Base-by-base conservation (phyloP, 2,888 invertebrate genomes). In the Entomobrya proxima region DNA sequence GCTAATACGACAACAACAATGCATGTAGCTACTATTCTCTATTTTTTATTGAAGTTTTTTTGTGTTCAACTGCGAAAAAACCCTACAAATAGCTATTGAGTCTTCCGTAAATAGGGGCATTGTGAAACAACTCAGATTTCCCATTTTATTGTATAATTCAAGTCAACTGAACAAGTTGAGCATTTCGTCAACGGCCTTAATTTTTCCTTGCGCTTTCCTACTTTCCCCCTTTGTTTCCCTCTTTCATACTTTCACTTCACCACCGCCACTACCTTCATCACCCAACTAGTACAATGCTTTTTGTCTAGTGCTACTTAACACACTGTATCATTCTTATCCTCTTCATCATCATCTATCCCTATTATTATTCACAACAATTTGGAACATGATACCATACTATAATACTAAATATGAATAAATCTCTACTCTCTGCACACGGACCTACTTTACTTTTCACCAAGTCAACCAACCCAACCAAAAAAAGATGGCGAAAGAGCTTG, bases 401-500 rank as follows among this genome's bases (percentile, higher is more conserved):
- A n/a, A n/a, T n/a, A n/a, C n/a, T n/a, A n/a, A n/a, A n/a, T n/a
- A n/a, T n/a, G n/a, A n/a, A 40, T 67, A 40, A 64, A 44, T 37
- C 7, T 35, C 35, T 72, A 72, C 72, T 21, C 6, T 2, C n/a
- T 18, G 24, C 64, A 9, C 30, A 32, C 18, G 32, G 32, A 50
- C 18, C 30, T 50, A n/a, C 27, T 11, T 11, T 11, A 44, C 15
- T 13, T 44, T 44, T 44, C 44, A 15, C 15, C 44, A 7, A 15
- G 9, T 11, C 44, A 44, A 44, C 15, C 15, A 11, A 15, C 44
- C 15, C 44, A 44, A 11, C 40, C 5, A 21, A 0, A 58, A 30
- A 37, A 67, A 5, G 24, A 67, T 67, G 67, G 67, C 13, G 47
- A 50, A 72, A 72, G 67, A 30, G 67, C 72, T 47, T 47, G 72